Base-by-base conservation (phyloP, 53 echinoderm and acorn worm genomes). In the Antedon mediterranea region DNA sequence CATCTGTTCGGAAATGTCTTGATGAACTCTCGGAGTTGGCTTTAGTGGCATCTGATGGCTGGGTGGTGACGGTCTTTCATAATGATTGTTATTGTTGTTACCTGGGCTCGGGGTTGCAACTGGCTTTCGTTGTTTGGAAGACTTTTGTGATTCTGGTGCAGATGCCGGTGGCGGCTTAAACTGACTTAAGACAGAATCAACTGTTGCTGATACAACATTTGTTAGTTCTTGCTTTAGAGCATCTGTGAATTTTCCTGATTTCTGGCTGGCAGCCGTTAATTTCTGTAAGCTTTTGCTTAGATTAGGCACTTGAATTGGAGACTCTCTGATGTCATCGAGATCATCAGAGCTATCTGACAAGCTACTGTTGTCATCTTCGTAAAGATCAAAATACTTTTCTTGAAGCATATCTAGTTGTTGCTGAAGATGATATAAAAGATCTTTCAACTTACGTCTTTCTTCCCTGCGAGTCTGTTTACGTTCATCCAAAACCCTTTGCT, bases 331-430 rank as follows among this genome's bases (percentile, higher is more conserved):
- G 77, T 93, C 94, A 73, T 93, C 94, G 27, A 93, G 81, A 77
- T 93, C 94, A 41, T 88, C 89, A 0, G 90, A 90, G 13, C 83
- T 89, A 71, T 88, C 94, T 41, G 84, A 84, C 14, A 80, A 81
- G 72, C 89, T 91, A 72, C 90, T 84, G 43, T 87, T 73, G 80
- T 91, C 92, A n/a, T 84, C 85, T 31, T 94, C 95, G 74, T 87
- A 94, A 37, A 94, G 89, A 43, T 87, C 91, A 81, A 87, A 89
- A 84, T 94, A 94, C 80, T 91, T 85, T 43, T 94, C 91, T 73
- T 91, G 91, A 34, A 94, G 83, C 75, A 83, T 85, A 43, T 94
- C 89, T 28, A 94, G 85, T 78, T 91, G 95, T 76, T 89, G 85
- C 34, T 94, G 95, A 34, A 94, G 84, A 30, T 91, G 91, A 23